Evolutionary conservation across 2,797 vertebrate species (phyloP).

Genomic region (Gymnocypris eckloni): DNA sequence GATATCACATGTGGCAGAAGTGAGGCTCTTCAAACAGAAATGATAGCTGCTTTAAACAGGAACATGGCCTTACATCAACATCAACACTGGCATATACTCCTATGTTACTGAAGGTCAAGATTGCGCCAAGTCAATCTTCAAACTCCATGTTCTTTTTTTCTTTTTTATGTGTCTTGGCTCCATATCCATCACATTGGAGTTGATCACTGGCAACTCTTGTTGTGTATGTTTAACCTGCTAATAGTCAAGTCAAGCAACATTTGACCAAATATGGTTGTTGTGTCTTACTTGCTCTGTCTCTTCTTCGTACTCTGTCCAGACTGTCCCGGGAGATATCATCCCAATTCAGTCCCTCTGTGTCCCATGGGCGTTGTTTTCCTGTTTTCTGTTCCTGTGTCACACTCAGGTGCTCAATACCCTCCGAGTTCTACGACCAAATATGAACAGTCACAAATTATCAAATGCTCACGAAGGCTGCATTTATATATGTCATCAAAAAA

Average conservation of each 20-base stretch:
- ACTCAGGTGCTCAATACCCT: conserved; percentile 72
- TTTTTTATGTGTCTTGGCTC: not conserved
- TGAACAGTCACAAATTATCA: conserved; percentile 30
- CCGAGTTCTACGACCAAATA: conserved; percentile 70
- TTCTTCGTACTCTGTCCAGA: conserved; percentile 60
- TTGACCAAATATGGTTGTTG: conserved; percentile 61
- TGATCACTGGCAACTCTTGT: conserved; percentile 42
- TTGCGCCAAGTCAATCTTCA: not conserved
- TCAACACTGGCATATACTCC: conserved; percentile 12
- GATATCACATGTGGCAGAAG: conserved; percentile 3
- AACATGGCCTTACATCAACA: conserved; percentile 27
- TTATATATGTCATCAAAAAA: not conserved
- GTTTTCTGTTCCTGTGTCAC: conserved; percentile 70
- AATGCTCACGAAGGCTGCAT: not conserved
- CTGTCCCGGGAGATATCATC: conserved; percentile 67
- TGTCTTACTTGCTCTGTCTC: conserved; percentile 78
- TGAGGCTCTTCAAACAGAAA: conserved; percentile 10
- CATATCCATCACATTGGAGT: not conserved
- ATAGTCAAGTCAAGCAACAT: conserved; percentile 50
- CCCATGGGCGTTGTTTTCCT: conserved; percentile 68
- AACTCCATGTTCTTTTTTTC: not conserved
- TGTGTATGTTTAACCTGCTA: conserved; percentile 46
- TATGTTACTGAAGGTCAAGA: conserved; percentile 7
- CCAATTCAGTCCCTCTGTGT: conserved; percentile 70
- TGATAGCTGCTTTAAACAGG: conserved; percentile 36